Evolutionary conservation across 2,797 vertebrate genomes (phyloP).

Genomic region (Sebastes trivittatus): DNA sequence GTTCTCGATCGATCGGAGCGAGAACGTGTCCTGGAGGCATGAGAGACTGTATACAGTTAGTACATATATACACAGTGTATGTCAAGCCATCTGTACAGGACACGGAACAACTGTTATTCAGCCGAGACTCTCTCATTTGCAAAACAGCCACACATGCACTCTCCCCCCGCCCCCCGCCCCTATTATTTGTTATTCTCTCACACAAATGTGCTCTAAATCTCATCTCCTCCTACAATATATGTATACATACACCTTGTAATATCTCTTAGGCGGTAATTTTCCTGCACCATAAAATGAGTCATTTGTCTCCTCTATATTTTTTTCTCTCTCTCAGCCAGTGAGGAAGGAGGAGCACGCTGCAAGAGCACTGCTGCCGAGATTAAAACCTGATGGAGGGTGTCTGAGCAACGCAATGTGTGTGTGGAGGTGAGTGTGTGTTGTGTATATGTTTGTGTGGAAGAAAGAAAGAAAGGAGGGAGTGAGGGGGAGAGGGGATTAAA

Average conservation of each 20-base stretch:
- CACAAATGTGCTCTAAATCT: constrained; percentile 55
- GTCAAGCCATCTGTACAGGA: constrained; percentile 35
- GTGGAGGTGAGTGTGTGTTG: constrained; percentile 9
- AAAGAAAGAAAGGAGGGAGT: not conserved
- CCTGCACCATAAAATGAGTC: constrained; percentile 66
- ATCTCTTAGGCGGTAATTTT: constrained; percentile 69
- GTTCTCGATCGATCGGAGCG: constrained; percentile 39
- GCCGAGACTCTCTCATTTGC: constrained; percentile 32
- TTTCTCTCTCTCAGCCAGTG: constrained; percentile 33
- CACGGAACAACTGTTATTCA: constrained; percentile 24
- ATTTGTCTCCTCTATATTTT: constrained; percentile 71
- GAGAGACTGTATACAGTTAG: not conserved
- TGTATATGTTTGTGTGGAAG: constrained; percentile 6
- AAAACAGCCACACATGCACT: constrained; percentile 24
- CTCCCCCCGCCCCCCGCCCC: not conserved
- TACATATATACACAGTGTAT: not conserved
- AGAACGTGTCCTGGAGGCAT: constrained; percentile 49
- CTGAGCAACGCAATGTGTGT: constrained; percentile 36
- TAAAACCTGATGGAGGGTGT: constrained; percentile 76
- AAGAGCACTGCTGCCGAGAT: constrained; percentile 60
- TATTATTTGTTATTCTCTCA: constrained; percentile 59
- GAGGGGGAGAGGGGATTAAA: constrained; percentile 59
- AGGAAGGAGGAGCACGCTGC: constrained; percentile 53
- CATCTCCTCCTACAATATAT: constrained; percentile 62
- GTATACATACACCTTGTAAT: constrained; percentile 64